These are phyloP conservation scores for Tichodroma muraria DNA, from an alignment of 2,113 vertebrate species.

Conservation along the genomic window DNA sequence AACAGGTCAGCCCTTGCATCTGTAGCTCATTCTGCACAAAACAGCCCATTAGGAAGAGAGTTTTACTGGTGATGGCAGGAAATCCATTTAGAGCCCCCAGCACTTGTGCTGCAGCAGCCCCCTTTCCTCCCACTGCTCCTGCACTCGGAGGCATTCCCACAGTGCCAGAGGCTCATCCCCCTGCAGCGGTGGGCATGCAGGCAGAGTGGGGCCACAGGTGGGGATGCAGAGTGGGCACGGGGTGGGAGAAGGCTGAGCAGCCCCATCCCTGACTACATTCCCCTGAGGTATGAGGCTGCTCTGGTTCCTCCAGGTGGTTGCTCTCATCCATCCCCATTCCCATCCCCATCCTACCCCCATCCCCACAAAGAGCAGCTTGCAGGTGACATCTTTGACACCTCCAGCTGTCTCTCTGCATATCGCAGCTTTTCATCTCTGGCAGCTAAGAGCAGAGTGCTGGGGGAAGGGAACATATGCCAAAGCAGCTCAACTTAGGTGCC, in stretches of 20 bases:
- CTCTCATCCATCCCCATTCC: not conserved
- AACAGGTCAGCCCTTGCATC: not conserved
- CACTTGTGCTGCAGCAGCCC: accelerated
- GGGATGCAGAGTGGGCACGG: accelerated
- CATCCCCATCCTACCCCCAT: not conserved
- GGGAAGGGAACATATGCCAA: constrained; percentile 8
- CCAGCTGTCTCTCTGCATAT: not conserved
- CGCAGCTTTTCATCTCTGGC: not conserved
- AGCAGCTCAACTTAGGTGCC: not conserved
- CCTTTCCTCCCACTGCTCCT: not conserved
- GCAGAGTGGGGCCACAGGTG: no score
- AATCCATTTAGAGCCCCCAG: not conserved
- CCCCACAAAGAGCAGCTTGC: not conserved
- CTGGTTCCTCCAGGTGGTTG: not conserved
- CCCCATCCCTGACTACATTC: not conserved
- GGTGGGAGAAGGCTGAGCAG: not conserved
- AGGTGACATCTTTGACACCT: constrained; percentile 25
- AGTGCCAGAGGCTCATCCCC: not conserved
- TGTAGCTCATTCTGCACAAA: not conserved
- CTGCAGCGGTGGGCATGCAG: accelerated
- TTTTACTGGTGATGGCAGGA: not conserved
- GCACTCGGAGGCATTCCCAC: not conserved
- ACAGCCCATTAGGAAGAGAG: not conserved
- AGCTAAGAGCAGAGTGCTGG: not conserved
- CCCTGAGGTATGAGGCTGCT: not conserved